These are phyloP conservation scores for Sapajus apella DNA, from an alignment of 2,113 vertebrate species.

Conservation along the genomic window DNA sequence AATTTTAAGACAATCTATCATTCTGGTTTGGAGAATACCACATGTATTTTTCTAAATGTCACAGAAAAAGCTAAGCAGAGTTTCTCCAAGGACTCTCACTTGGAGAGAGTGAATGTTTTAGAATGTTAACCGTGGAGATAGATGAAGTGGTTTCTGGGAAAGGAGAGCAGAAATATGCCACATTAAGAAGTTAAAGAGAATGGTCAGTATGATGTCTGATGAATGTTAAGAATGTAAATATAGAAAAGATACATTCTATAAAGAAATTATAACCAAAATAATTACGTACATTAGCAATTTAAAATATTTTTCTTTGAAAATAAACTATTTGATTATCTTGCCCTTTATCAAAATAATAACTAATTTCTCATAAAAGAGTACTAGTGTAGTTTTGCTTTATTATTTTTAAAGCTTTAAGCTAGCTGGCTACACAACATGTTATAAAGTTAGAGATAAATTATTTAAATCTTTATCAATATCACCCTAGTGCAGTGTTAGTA, in stretches of 20 bases:
- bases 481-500: background rate
- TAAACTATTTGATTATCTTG: constrained; percentile 20
- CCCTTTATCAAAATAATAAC: constrained; percentile 16
- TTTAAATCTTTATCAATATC: background rate
- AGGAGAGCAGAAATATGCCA: constrained; percentile 18
- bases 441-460: background rate
- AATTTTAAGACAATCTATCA: constrained; percentile 55
- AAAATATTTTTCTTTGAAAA: constrained; percentile 21
- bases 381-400: background rate
- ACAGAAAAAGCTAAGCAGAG: constrained; percentile 36
- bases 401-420: constrained; percentile 40
- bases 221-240: background rate
- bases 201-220: background rate
- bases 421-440: background rate
- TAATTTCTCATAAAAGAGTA: constrained; percentile 12
- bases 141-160: background rate
- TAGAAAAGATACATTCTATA: background rate
- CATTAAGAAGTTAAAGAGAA: constrained; percentile 39
- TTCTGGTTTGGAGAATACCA: constrained; percentile 42
- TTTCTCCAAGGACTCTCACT: constrained; percentile 13
- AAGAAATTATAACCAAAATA: constrained; percentile 2
- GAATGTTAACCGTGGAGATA: background rate
- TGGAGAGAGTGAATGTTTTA: background rate
- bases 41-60: constrained; percentile 63
- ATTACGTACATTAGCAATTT: background rate